Percentiles rank a stretch among this genome's conserved stretches.
Conservation (phyloP, 2,113 vertebrate species). For the Mesoclemmys tuberculata region DNA sequence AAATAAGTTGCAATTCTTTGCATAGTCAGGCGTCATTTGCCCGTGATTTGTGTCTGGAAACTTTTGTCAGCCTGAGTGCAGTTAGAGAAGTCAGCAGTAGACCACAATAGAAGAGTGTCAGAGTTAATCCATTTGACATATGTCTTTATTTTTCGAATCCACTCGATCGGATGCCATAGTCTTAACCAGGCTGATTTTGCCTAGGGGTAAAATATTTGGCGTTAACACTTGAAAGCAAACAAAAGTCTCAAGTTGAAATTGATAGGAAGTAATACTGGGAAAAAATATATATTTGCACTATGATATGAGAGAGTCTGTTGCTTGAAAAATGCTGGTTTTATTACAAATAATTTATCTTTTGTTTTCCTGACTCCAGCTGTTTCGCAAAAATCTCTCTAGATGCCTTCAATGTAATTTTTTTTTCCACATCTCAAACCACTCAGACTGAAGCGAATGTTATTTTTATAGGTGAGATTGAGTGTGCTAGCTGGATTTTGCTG, state of each 20-base stretch:
- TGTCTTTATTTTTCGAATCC: slow-evolving; percentile 33
- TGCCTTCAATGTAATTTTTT: slow-evolving; percentile 58
- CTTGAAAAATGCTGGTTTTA: slow-evolving; percentile 54
- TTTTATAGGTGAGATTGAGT: slow-evolving; percentile 75
- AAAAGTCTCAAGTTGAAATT: slow-evolving; percentile 59
- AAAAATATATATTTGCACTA: slow-evolving; percentile 45
- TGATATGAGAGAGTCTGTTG: slow-evolving; percentile 40
- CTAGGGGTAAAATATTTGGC: slow-evolving; percentile 52
- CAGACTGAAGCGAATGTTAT: slow-evolving; percentile 64
- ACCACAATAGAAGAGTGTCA: neutral
- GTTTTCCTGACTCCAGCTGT: slow-evolving; percentile 31
- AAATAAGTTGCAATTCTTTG: neutral
- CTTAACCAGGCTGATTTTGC: slow-evolving; percentile 50
- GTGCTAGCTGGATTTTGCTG: slow-evolving; percentile 69
- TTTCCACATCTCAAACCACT: slow-evolving; percentile 65
- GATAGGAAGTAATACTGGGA: slow-evolving; percentile 55
- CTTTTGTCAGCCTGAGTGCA: neutral
- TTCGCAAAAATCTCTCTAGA: slow-evolving; percentile 35
- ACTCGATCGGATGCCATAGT: slow-evolving; percentile 7
- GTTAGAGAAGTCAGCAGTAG: neutral
- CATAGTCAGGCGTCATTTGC: neutral
- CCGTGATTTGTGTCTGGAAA: neutral
- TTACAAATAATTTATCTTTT: slow-evolving; percentile 55
- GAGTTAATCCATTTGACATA: neutral
- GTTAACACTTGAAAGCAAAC: slow-evolving; percentile 49